Base-by-base conservation (phyloP, 2,113 vertebrate species). In the Bubalus kerabau region DNA sequence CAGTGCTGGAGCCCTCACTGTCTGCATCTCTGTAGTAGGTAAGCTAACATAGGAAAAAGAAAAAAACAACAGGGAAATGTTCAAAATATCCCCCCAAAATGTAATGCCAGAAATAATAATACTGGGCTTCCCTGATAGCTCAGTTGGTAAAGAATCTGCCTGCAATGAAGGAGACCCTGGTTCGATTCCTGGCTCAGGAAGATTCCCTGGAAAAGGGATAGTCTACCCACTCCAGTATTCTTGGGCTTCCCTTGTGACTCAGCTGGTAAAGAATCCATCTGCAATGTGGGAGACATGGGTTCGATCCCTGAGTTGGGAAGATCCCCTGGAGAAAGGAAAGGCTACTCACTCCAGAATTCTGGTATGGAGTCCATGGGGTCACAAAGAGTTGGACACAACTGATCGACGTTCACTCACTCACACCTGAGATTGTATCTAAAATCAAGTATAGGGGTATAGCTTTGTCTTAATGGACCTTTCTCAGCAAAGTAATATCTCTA, bases 321-420 rank as follows among this genome's bases (percentile, higher is more conserved):
- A 36, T 71, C n/a, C 17, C 64, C 64, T 36, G 64, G 9, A 36
- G 17, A 19, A 71, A 21, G 64, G n/a, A 21, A 36, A 71, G 17
- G n/a, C 17, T 36, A 36, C 64, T n/a, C n/a, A 71, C 17, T 36
- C 19, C 64, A 71, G 64, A 36, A 71, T 64, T 16, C 60, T 36
- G 9, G 17, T 11, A 71, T 36, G 64, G 17, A 36, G 64, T 71
- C 17, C 64, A 36, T 36, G 64, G 64, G 64, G 19, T 71, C 17
- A 11, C 4, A 2, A 21, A 67, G n/a, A 67, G 64, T 36, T 9
- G 1, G n/a, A 36, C 9, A 21, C 1, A 0, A 36, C n/a, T 71
- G 2, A 71, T 36, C 8, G 0, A 36, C 64, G 36, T 67, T 36
- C 17, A 67, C 32, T 67, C 32, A n/a, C 32, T 71, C 64, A 71